These are phyloP conservation scores for Acleris holmiana DNA, from an alignment of 2,888 invertebrate genomes.

Conservation along the genomic window DNA sequence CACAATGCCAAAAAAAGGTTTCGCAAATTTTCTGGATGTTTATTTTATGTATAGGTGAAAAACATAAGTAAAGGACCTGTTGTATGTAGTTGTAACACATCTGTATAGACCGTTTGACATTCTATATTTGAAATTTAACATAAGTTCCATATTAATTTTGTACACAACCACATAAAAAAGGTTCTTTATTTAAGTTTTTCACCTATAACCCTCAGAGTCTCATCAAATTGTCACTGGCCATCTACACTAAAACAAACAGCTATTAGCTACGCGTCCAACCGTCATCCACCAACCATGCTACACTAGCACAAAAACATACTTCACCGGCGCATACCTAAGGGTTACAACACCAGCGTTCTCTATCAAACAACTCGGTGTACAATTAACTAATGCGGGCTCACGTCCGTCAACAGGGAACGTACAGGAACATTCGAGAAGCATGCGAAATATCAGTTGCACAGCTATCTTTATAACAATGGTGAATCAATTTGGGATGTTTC, in stretches of 20 bases:
- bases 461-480: conserved; percentile 22
- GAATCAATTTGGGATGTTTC: conserved; percentile 12
- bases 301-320: neutral
- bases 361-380: conserved; percentile 8
- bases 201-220: neutral
- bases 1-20: too few species aligned
- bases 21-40: too few species aligned
- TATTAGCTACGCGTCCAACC: neutral
- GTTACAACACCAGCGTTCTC: neutral
- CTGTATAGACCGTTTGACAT: too few species aligned
- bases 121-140: too few species aligned
- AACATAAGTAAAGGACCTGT: too few species aligned
- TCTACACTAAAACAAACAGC: neutral
- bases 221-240: neutral
- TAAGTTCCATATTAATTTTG: too few species aligned
- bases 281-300: neutral
- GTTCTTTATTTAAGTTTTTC: too few species aligned
- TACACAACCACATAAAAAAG: too few species aligned
- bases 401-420: neutral
- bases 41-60: too few species aligned
- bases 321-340: conserved; percentile 4
- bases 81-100: too few species aligned
- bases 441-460: conserved; percentile 24
- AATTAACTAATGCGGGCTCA: conserved; percentile 15
- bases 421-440: conserved; percentile 1